phyloP scores from a whole-genome alignment of 2,888 invertebrate species.

The Anarsia innoxiella region DNA sequence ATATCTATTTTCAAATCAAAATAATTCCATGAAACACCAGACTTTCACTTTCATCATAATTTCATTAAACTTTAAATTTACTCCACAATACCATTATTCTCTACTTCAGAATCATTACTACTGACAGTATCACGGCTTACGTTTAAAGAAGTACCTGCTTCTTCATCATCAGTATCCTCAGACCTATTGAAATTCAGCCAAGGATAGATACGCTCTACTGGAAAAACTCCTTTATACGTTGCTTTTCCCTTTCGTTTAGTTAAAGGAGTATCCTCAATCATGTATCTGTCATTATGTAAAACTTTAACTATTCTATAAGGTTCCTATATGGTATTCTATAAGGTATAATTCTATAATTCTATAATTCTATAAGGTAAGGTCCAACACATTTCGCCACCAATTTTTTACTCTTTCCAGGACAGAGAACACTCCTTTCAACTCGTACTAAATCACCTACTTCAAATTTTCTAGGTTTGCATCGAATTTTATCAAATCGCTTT shows the following conservation, averaged over 20 bases:
- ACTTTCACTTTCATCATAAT: not conserved
- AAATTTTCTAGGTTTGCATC: slow-evolving; percentile 5
- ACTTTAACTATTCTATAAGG: too few relatives aligned
- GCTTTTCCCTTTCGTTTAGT: slow-evolving; percentile 6
- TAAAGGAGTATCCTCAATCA: not conserved
- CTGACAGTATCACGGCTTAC: not conserved
- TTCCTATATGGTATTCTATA: too few relatives aligned
- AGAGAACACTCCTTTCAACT: slow-evolving; percentile 7
- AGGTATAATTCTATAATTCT: too few relatives aligned
- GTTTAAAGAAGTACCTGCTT: too few relatives aligned
- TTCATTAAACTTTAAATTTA: not conserved
- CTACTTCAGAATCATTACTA: not conserved
- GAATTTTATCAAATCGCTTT: slow-evolving; percentile 6
- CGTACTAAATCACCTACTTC: slow-evolving; percentile 10
- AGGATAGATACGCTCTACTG: slow-evolving; percentile 7
- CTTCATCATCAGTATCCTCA: too few relatives aligned
- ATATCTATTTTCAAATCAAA: not conserved
- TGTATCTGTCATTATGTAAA: slow-evolving; percentile 11
- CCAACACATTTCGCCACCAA: slow-evolving; percentile 10
- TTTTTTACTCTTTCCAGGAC: slow-evolving; percentile 12
- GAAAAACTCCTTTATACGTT: slow-evolving; percentile 4
- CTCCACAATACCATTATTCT: not conserved
- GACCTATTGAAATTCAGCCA: slow-evolving; percentile 11
- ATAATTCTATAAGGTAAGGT: slow-evolving; percentile 7
- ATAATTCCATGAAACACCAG: not conserved